Percentiles rank a stretch among this genome's conserved stretches.
These are phyloP conservation scores for Vombatus ursinus DNA, from an alignment of 2,113 vertebrate genomes.

Conservation along the genomic window DNA sequence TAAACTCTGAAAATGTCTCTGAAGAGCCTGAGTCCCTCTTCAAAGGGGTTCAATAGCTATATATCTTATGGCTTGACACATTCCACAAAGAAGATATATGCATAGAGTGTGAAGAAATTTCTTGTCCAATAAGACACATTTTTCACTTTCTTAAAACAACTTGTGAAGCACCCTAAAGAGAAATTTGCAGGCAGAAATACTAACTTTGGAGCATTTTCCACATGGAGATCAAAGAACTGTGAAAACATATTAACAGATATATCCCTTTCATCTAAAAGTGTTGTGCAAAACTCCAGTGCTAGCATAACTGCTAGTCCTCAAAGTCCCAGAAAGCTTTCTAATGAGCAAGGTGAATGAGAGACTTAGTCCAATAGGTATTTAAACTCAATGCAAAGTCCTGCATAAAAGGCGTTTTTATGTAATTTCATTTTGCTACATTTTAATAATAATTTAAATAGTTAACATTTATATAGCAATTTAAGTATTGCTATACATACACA, in stretches of 20 bases:
- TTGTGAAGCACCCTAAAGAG: constrained; percentile 20
- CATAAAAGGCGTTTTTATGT: background rate
- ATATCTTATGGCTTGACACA: background rate
- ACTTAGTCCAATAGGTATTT: background rate
- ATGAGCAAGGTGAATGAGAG: constrained; percentile 2
- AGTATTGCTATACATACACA: background rate
- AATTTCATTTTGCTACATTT: background rate
- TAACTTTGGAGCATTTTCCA: constrained; percentile 6
- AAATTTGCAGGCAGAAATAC: constrained; percentile 13
- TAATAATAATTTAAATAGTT: background rate
- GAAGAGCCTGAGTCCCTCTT: background rate
- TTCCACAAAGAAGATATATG: background rate
- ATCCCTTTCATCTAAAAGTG: constrained; percentile 38
- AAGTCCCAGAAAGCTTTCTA: background rate
- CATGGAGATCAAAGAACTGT: constrained; percentile 47
- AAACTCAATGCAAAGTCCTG: background rate
- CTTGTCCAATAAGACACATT: background rate
- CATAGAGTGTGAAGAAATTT: background rate
- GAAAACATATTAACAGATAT: constrained; percentile 20
- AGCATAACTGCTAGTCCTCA: background rate
- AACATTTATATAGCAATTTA: background rate
- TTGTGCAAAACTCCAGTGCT: constrained; percentile 24
- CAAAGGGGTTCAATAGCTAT: background rate
- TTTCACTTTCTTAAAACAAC: constrained; percentile 45
- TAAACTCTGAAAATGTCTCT: background rate